phyloP scores from a whole-genome alignment of 2,113 vertebrate genomes.

The Indri indri region DNA sequence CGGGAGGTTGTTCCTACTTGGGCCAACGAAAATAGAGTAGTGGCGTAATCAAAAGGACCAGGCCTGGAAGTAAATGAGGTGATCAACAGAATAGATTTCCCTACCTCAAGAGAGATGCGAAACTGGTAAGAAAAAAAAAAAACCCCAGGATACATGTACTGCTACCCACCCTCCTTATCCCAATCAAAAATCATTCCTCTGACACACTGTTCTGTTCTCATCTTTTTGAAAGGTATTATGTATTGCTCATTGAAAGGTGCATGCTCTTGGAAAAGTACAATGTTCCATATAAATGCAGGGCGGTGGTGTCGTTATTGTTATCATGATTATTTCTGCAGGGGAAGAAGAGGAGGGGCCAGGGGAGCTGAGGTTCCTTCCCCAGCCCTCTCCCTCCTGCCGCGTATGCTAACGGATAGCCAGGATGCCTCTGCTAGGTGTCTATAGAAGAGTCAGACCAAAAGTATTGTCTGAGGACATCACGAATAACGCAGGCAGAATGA shows the following conservation, averaged over 20 bases:
- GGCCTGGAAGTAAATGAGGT: not conserved
- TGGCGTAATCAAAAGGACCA: not conserved
- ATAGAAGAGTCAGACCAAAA: constrained; percentile 55
- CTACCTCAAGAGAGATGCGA: not conserved
- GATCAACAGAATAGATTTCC: not conserved
- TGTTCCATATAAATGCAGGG: not conserved
- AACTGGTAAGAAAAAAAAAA: not conserved
- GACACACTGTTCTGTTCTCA: constrained; percentile 23
- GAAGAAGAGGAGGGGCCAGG: not conserved
- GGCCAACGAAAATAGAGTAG: not conserved
- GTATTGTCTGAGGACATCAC: constrained; percentile 62
- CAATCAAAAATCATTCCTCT: constrained; percentile 6
- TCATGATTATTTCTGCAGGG: constrained; percentile 57
- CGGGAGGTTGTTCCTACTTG: too few species aligned
- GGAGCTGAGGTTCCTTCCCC: constrained; percentile 29
- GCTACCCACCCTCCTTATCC: not conserved
- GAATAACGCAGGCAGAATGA: constrained; percentile 64
- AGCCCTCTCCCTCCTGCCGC: not conserved
- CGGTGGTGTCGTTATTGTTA: not conserved
- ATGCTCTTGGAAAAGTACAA: constrained; percentile 33
- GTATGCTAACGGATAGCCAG: constrained; percentile 48
- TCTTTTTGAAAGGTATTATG: constrained; percentile 52
- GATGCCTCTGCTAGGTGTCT: constrained; percentile 58
- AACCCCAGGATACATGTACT: not conserved
- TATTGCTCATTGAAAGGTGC: constrained; percentile 28